Base-by-base conservation (phyloP, 1,140 invertebrate genomes). In the Drosophila sechellia region DNA sequence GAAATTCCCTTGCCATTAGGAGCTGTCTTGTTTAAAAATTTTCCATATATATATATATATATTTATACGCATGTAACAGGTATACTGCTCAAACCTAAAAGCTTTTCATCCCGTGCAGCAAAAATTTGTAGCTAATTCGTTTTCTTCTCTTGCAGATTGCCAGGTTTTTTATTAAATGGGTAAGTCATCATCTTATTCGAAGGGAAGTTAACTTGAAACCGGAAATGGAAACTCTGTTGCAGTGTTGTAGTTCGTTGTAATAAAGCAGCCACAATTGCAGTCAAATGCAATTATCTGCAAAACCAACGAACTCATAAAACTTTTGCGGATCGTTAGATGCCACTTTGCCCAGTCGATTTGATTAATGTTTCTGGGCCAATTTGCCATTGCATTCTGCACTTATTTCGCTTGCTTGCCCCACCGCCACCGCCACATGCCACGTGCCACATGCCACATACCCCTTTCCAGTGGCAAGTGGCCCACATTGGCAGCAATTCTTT, bases 331-430 rank as follows among this genome's bases (percentile, higher is more conserved):
- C 49, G 49, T 52, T 52, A 52, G 49, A 52, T 17, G 49, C 49
- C 49, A 52, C 49, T 52, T 35, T 52, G 5, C 49, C 5, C 49
- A 35, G 15, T 52, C 49, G 49, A 52, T 52, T 52, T 35, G 11
- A 34, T 52, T 52, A 52, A 52, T 52, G 49, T 52, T 52, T 52
- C 31, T 52, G 49, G 49, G 49, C 49, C 49, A 52, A 52, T 52
- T 52, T 52, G 15, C 49, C 35, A 52, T 35, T 31, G 49, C 49
- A 35, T 35, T 20, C 31, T 52, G 49, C 49, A 17, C 5, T 50
- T 22, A 22, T 22, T 31, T 27, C 5, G 8, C 31, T 3, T 15
- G 0, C 4, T 10, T 39, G 1, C 12, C 35, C 35, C 35, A 4
- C 11, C 11, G 27, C 27, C 27, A 20, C 6, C 27, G 2, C 31